Evolutionary conservation across 2,113 vertebrate genomes (phyloP).

Genomic region (Chloropsis cyanopogon): DNA sequence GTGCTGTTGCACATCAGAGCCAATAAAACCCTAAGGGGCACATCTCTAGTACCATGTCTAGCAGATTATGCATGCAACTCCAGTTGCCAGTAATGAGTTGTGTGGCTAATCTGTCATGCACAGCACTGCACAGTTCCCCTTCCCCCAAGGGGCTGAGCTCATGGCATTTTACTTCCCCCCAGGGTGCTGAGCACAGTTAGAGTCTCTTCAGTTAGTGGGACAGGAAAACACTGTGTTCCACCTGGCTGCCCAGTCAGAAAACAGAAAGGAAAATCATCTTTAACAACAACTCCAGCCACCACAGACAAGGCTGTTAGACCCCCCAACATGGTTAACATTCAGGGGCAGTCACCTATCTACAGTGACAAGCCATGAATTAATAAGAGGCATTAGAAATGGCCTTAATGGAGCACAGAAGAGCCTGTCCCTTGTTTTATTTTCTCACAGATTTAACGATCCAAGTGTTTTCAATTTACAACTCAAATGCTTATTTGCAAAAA

Average conservation of each 20-base stretch:
- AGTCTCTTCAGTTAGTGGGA: neutral
- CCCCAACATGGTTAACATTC: neutral
- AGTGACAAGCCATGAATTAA: neutral
- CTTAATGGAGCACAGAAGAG: neutral
- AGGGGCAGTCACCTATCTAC: neutral
- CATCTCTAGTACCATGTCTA: slow-evolving; percentile 52
- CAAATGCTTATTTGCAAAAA: slow-evolving; percentile 41
- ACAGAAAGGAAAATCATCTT: neutral
- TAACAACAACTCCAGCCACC: neutral
- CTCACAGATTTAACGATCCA: neutral
- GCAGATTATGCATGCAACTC: slow-evolving; percentile 59
- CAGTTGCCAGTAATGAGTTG: slow-evolving; percentile 27
- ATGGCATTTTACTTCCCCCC: neutral
- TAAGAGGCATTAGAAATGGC: neutral
- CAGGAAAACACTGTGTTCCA: neutral
- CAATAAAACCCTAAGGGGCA: slow-evolving; percentile 46
- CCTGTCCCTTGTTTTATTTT: slow-evolving; percentile 19
- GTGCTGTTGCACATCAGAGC: slow-evolving; percentile 43
- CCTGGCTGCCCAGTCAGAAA: neutral
- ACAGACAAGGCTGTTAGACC: neutral
- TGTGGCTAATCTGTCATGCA: slow-evolving; percentile 52
- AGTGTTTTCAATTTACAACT: slow-evolving; percentile 61
- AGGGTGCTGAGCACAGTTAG: neutral
- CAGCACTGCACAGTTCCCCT: neutral
- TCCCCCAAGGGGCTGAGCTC: neutral